phyloP scores from a whole-genome alignment of 2,797 vertebrate genomes.

The Darevskia nairensis region DNA sequence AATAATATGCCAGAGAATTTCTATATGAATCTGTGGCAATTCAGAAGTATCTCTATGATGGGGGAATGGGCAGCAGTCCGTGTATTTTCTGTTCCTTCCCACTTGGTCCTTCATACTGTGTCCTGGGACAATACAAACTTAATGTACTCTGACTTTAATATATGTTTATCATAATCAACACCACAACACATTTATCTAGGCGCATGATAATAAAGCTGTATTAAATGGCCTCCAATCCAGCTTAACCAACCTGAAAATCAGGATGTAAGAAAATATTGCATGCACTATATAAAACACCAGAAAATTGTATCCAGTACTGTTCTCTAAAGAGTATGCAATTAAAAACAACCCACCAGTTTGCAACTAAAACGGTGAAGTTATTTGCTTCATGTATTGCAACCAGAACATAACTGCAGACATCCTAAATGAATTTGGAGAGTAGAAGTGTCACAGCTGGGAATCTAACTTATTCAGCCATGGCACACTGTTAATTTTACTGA shows the following conservation, averaged over 20 bases:
- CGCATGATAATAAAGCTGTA: background rate
- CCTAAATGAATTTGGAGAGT: background rate
- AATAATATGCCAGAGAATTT: background rate
- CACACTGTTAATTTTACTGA: background rate
- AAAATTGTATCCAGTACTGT: background rate
- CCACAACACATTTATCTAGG: background rate
- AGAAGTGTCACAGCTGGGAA: background rate
- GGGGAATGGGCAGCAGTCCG: too few relatives aligned
- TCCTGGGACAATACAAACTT: background rate
- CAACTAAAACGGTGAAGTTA: background rate
- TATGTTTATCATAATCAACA: background rate
- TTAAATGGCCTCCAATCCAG: background rate
- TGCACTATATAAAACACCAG: background rate
- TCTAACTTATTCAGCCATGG: background rate
- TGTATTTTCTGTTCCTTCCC: background rate
- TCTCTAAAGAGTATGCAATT: too few relatives aligned
- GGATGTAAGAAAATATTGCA: background rate
- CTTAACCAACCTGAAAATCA: background rate
- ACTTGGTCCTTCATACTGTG: background rate
- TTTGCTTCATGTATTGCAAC: rapidly evolving
- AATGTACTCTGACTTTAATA: background rate
- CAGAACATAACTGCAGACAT: background rate
- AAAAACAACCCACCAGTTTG: rapidly evolving
- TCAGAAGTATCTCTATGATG: too few relatives aligned
- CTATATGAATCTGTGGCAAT: too few relatives aligned